phyloP scores from a whole-genome alignment of 2,888 invertebrate species.

The Ophion slaviceki region DNA sequence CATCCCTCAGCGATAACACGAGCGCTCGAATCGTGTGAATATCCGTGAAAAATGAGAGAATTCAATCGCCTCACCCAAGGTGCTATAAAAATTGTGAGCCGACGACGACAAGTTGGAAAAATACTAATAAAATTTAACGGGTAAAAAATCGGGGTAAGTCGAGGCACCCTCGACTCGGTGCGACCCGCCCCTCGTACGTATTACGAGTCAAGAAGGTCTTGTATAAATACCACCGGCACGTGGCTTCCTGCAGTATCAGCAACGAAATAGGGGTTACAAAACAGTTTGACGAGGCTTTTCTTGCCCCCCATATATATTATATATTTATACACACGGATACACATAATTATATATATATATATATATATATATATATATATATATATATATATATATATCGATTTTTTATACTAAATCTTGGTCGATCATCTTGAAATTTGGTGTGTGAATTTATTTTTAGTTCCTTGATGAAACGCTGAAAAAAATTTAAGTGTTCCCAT shows the following conservation, averaged over 20 bases:
- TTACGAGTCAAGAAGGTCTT: constrained; percentile 38
- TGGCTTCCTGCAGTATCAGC: constrained; percentile 57
- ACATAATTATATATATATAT: not conserved
- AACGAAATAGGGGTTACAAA: constrained; percentile 15
- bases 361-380: constrained; percentile 11
- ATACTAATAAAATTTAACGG: constrained; percentile 1
- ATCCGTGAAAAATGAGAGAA: not conserved
- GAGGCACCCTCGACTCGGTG: not conserved
- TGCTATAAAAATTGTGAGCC: constrained; percentile 9
- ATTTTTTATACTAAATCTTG: too few species aligned
- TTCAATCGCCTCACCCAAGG: not conserved
- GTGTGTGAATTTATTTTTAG: too few species aligned
- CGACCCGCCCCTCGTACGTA: not conserved
- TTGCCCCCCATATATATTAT: not conserved
- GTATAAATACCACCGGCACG: constrained; percentile 61
- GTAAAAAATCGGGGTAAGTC: constrained; percentile 13
- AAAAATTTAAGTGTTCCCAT: too few species aligned
- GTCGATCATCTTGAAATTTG: too few species aligned
- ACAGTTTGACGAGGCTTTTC: constrained; percentile 24
- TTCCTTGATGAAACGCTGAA: too few species aligned
- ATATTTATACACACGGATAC: not conserved
- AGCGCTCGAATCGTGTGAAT: not conserved
- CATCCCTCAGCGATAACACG: not conserved
- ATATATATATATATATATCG: not conserved
- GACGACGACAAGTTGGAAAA: not conserved